Evolutionary conservation across 2,888 invertebrate species (phyloP).

Genomic region (Anarsia innoxiella): DNA sequence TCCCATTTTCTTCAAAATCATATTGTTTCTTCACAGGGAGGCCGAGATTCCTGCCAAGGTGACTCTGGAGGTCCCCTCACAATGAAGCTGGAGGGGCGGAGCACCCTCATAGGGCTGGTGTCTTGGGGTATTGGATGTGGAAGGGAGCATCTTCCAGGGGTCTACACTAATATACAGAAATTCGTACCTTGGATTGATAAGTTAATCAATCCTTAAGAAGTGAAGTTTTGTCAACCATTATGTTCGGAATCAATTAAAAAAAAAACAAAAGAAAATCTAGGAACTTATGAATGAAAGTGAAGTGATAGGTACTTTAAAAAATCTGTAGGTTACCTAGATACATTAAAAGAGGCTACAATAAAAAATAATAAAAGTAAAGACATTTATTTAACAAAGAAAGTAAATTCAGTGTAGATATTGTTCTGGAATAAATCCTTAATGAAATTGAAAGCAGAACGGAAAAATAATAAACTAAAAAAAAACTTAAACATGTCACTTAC

Average conservation of each 20-base stretch:
- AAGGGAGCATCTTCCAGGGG: slow-evolving; percentile 90
- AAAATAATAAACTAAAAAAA: too few relatives aligned
- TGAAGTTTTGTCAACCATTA: too few relatives aligned
- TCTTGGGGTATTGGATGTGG: slow-evolving; percentile 96
- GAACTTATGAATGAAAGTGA: too few relatives aligned
- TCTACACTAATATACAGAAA: slow-evolving; percentile 94
- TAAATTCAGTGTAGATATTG: background rate
- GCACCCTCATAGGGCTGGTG: slow-evolving; percentile 90
- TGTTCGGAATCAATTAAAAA: too few relatives aligned
- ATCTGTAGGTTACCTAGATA: too few relatives aligned
- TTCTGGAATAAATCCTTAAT: too few relatives aligned
- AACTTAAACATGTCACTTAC: too few relatives aligned
- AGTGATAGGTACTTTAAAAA: too few relatives aligned
- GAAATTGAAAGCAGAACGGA: too few relatives aligned
- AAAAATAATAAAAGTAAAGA: background rate
- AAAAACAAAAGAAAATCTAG: too few relatives aligned
- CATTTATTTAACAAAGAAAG: background rate
- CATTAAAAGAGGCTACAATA: background rate
- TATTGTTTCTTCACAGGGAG: too few relatives aligned
- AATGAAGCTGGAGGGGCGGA: slow-evolving; percentile 87
- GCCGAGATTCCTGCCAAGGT: slow-evolving; percentile 83
- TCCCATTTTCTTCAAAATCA: too few relatives aligned
- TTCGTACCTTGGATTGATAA: slow-evolving; percentile 95
- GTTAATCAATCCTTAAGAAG: slow-evolving; percentile 76
- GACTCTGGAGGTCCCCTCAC: slow-evolving; percentile 94